Percentiles rank a stretch among this genome's conserved stretches.
Conservation (phyloP, 2,797 vertebrate species). For the Myotis findleyi region DNA sequence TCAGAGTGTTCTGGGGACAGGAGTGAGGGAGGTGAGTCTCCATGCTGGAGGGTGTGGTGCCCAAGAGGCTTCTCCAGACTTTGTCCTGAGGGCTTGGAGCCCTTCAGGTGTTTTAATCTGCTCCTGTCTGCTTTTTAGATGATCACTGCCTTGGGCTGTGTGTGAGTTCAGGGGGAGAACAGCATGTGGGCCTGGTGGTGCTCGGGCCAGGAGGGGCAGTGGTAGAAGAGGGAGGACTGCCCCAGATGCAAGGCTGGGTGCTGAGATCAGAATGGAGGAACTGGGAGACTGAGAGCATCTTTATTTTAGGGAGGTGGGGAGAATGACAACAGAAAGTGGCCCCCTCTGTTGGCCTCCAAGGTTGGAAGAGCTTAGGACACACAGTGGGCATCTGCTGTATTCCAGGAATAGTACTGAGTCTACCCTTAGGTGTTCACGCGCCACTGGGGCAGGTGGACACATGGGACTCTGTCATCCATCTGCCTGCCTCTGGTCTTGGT, state of each 20-base stretch:
- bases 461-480: neutral
- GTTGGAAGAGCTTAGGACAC: neutral
- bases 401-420: neutral
- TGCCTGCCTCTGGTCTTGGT: constrained; percentile 34
- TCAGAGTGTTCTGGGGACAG: neutral
- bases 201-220: too few relatives aligned
- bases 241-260: neutral
- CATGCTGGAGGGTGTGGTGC: neutral
- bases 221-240: neutral
- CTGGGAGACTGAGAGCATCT: neutral
- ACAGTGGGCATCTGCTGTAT: neutral
- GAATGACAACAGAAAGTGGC: neutral
- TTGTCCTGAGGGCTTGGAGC: neutral
- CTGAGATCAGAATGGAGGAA: neutral
- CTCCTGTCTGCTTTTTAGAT: neutral
- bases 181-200: neutral
- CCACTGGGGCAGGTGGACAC: neutral
- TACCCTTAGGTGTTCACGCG: neutral
- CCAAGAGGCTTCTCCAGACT: constrained; percentile 35
- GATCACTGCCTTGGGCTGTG: neutral
- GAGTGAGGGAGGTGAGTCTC: neutral
- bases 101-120: neutral
- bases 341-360: neutral
- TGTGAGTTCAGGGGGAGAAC: neutral
- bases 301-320: neutral